phyloP scores from a whole-genome alignment of 2,888 invertebrate species.

The Keiferia lycopersicella region DNA sequence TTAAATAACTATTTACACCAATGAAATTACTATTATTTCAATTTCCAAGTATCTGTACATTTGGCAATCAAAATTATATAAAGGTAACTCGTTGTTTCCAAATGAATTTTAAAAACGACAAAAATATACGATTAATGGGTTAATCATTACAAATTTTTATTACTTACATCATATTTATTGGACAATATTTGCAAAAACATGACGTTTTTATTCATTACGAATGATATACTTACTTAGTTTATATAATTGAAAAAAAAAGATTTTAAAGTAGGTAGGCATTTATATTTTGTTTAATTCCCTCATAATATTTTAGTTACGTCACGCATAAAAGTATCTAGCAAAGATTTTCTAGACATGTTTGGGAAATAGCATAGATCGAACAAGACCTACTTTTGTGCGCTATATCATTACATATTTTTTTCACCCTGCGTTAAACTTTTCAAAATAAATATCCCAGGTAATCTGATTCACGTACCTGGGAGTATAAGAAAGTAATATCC shows the following conservation, averaged over 20 bases:
- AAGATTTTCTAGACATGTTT: conserved; percentile 14
- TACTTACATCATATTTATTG: conserved; percentile 26
- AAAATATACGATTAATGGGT: no score
- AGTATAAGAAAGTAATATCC: no score
- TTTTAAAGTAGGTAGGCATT: conserved; percentile 39
- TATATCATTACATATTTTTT: conserved; percentile 43
- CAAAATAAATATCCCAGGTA: no score
- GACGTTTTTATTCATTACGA: conserved; percentile 39
- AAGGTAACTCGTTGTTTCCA: no score
- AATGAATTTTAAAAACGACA: conserved; percentile 29
- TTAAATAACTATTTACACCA: no score
- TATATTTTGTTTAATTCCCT: conserved; percentile 45
- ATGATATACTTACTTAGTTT: conserved; percentile 36
- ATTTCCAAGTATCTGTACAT: no score
- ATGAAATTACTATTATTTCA: no score
- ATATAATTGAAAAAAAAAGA: conserved; percentile 49
- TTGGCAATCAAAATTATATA: no score
- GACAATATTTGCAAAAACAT: conserved; percentile 47
- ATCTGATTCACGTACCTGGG: no score
- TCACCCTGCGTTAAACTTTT: conserved; percentile 62
- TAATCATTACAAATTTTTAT: not conserved
- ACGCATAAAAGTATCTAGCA: not conserved
- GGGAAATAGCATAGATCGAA: conserved; percentile 38
- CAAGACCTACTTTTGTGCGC: conserved; percentile 60
- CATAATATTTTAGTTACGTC: conserved; percentile 5